Evolutionary conservation across 2,113 vertebrate species (phyloP).

Genomic region (Electrona antarctica): DNA sequence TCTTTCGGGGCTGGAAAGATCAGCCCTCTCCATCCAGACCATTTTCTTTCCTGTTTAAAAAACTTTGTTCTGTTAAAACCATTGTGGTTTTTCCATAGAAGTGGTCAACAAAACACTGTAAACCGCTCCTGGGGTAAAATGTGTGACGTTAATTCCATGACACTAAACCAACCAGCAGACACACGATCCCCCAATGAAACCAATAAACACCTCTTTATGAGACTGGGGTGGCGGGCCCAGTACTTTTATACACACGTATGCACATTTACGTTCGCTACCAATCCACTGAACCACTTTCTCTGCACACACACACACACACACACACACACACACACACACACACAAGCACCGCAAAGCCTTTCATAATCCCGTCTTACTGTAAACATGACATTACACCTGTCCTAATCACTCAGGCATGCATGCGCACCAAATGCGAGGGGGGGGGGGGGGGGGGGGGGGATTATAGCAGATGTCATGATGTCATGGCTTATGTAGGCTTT

Average conservation of each 20-base stretch:
- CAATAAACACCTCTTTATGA: constrained; percentile 54
- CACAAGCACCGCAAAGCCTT: constrained; percentile 36
- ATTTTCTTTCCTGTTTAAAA: background rate
- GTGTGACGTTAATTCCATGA: constrained; percentile 18
- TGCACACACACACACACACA: background rate
- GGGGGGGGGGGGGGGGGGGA: constrained; percentile 37
- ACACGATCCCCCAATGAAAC: constrained; percentile 43
- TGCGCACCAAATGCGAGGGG: constrained; percentile 59
- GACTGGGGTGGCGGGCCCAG: constrained; percentile 26
- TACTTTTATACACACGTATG: constrained; percentile 43
- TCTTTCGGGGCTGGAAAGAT: no score
- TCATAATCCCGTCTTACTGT: constrained; percentile 53
- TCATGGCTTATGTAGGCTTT: constrained; percentile 60
- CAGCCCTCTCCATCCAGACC: background rate
- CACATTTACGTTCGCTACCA: constrained; percentile 26
- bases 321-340: no score
- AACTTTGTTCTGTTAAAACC: background rate
- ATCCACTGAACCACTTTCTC: background rate
- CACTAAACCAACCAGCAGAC: constrained; percentile 16
- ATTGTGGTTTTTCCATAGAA: background rate
- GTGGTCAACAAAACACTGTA: background rate
- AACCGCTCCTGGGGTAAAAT: background rate
- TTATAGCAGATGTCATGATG: constrained; percentile 65
- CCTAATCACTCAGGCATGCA: constrained; percentile 49
- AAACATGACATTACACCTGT: constrained; percentile 73